These are phyloP conservation scores for Metallyticus violacea DNA, from an alignment of 2,888 invertebrate species.

Conservation along the genomic window DNA sequence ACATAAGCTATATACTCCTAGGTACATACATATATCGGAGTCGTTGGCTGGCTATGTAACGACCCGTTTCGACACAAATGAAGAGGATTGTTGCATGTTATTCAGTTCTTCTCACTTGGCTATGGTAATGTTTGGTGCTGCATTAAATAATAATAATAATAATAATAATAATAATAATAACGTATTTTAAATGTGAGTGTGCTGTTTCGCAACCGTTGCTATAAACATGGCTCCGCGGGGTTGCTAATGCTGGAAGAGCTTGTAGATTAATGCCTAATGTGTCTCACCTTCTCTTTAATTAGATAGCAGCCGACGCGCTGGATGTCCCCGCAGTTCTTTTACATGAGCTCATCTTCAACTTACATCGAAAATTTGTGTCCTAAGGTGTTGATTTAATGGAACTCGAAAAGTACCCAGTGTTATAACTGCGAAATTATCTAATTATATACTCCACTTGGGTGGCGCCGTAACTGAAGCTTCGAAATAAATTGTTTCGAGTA, in stretches of 20 bases:
- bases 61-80: no score
- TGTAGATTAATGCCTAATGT: neutral
- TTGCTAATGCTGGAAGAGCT: neutral
- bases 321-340: neutral
- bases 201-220: neutral
- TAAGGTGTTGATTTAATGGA: neutral
- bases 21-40: no score
- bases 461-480: neutral
- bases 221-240: neutral
- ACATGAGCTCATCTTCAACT: neutral
- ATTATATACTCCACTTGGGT: neutral
- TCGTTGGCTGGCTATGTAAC: no score
- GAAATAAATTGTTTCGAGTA: neutral
- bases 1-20: no score
- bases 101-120: no score
- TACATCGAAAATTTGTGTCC: neutral
- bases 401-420: neutral
- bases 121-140: no score
- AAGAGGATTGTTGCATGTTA: no score
- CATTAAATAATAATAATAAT: no score
- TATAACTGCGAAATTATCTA: neutral
- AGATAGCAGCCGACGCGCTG: neutral
- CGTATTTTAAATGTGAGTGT: no score
- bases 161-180: no score
- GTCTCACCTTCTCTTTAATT: neutral